Base-by-base conservation (phyloP, 2,888 invertebrate genomes). In the Cetonia aurata region DNA sequence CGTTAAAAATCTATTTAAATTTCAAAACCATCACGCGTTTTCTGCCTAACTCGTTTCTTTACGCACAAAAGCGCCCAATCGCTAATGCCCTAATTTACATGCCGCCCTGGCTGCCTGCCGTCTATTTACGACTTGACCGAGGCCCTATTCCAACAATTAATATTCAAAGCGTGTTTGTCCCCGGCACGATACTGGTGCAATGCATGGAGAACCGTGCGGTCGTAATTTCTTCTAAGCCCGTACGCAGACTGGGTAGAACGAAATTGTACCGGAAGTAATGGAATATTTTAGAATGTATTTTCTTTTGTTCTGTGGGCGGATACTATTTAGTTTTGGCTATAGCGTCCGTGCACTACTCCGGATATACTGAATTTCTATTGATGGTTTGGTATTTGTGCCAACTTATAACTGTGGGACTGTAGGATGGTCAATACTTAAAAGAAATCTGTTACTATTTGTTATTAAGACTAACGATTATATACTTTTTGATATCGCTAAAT, bases 221-320 rank as follows among this genome's bases (percentile, higher is more conserved):
- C 60, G 31, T 48, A 25, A 60, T 37, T 60, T 62, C 37, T 62
- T 33, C 48, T 33, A 33, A 48, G 33, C 44, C 48, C 33, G 33
- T 25, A 62, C 48, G 17, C 19, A 50, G 31, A 42, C n/a, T 15
- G 48, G n/a, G 46, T 12, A n/a, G 62, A 48, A 62, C 17, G 62
- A 62, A 62, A 62, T 62, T 19, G 33, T 62, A 33, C 62, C 62
- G 62, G 62, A 62, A 62, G 48, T 62, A 31, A 62, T 48, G 37
- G 62, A 15, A 37, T 37, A 33, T 59, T 59, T n/a, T 10, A 50
- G 13, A 8, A 8, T 62, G 13, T 48, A 37, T 62, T 62, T 48
- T 48, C 62, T 48, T 62, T 62, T 62, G 62, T 48, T 48, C 13
- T 33, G 25, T 17, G 15, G 13, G 8, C n/a, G 42, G 62, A 19